phyloP scores from a whole-genome alignment of 2,113 vertebrate species.

The Mustelus asterias region DNA sequence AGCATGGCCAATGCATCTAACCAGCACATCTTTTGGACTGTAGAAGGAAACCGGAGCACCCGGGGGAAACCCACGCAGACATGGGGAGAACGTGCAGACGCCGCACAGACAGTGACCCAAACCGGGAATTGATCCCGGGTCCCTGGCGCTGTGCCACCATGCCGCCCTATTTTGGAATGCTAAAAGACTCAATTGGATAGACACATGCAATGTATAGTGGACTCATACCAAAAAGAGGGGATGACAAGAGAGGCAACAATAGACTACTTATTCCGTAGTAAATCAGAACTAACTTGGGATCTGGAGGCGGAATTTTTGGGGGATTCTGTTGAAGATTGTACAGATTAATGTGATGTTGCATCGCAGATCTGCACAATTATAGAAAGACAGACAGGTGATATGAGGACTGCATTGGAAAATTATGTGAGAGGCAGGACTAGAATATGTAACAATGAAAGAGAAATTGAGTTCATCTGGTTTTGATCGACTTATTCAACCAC shows the following conservation, averaged over 20 bases:
- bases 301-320: neutral
- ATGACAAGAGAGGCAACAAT: neutral
- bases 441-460: neutral
- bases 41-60: too few species aligned
- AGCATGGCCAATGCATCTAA: too few species aligned
- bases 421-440: neutral
- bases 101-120: too few species aligned
- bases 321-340: neutral
- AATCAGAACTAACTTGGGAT: neutral
- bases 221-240: neutral
- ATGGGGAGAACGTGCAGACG: too few species aligned
- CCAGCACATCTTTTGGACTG: too few species aligned
- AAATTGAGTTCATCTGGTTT: neutral
- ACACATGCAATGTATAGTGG: neutral
- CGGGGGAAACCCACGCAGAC: too few species aligned
- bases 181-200: neutral
- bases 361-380: neutral
- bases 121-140: too few species aligned
- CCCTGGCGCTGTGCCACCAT: too few species aligned
- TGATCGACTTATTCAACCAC: neutral
- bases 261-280: neutral
- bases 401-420: neutral
- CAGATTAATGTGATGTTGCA: neutral
- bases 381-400: neutral
- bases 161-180: neutral